Percentiles rank a stretch among this genome's conserved stretches.
phyloP scores from a whole-genome alignment of 2,888 invertebrate genomes.

The Drosophila mercatorum region DNA sequence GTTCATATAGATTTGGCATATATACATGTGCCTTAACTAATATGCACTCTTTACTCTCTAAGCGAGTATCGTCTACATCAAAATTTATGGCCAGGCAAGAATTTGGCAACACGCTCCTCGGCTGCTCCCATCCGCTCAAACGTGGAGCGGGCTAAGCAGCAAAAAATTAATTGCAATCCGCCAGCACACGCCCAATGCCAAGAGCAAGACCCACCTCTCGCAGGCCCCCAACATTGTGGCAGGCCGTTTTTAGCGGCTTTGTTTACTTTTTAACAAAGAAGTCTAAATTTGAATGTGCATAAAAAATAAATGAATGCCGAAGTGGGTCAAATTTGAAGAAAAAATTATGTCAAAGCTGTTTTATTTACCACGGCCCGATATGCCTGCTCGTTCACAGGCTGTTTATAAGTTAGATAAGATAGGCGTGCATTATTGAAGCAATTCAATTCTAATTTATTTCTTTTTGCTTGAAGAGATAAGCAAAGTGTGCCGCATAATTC shows the following conservation, averaged over 20 bases:
- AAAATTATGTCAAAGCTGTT: constrained; percentile 29
- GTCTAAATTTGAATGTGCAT: constrained; percentile 12
- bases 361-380: neutral
- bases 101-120: constrained; percentile 26
- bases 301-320: constrained; percentile 33
- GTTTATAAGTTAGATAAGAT: constrained; percentile 42
- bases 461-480: constrained; percentile 30
- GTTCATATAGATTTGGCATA: neutral
- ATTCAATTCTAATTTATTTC: constrained; percentile 14
- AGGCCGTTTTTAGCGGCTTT: constrained; percentile 26
- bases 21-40: neutral
- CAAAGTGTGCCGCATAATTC: constrained; percentile 34
- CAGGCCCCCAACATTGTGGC: constrained; percentile 32
- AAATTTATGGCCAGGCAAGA: constrained; percentile 50
- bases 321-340: constrained; percentile 50
- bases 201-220: neutral
- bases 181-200: constrained; percentile 16
- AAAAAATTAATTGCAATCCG: constrained; percentile 42
- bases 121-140: constrained; percentile 11
- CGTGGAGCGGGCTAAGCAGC: constrained; percentile 28
- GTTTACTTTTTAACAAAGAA: constrained; percentile 39
- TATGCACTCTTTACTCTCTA: neutral
- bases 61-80: constrained; percentile 11
- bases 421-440: constrained; percentile 13
- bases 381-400: neutral